Percentiles rank a stretch among this genome's conserved stretches.
Evolutionary conservation across 2,888 invertebrate genomes (phyloP).

Genomic region (Laspeyria flexula): DNA sequence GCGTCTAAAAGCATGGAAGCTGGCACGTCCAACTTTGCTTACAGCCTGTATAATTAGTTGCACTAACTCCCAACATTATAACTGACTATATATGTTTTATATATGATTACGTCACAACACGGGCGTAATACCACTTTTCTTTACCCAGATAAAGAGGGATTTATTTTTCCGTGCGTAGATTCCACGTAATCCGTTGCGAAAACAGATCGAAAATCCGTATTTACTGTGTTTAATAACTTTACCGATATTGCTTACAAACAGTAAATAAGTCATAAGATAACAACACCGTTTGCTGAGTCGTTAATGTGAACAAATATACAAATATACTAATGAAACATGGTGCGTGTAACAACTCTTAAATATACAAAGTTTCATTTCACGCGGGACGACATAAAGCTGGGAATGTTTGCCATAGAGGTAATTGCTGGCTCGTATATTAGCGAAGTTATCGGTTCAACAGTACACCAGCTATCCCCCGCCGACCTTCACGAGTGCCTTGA

Average conservation of each 20-base stretch:
- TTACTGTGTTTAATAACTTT: slow-evolving; percentile 28
- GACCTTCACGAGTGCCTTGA: slow-evolving; percentile 11
- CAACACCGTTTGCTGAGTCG: slow-evolving; percentile 41
- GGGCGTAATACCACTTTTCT: slow-evolving; percentile 19
- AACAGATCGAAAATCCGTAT: slow-evolving; percentile 25
- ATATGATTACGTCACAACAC: slow-evolving; percentile 25
- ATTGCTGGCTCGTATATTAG: slow-evolving; percentile 63
- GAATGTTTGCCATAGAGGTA: slow-evolving; percentile 61
- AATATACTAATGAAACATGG: slow-evolving; percentile 53
- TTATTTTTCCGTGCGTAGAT: slow-evolving; percentile 15
- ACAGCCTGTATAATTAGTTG: neutral
- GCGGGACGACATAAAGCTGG: slow-evolving; percentile 45
- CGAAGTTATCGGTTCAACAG: slow-evolving; percentile 50
- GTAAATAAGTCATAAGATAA: slow-evolving; percentile 57
- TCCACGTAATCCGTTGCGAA: slow-evolving; percentile 15
- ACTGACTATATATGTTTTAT: slow-evolving; percentile 9
- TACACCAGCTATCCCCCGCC: slow-evolving; percentile 23
- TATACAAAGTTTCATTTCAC: slow-evolving; percentile 48
- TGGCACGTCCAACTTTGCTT: slow-evolving; percentile 10
- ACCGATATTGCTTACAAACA: slow-evolving; percentile 36
- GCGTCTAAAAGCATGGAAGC: slow-evolving; percentile 9
- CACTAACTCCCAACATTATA: neutral
- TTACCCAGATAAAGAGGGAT: slow-evolving; percentile 13
- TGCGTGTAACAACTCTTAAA: slow-evolving; percentile 55
- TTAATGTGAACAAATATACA: slow-evolving; percentile 56